Evolutionary conservation across 2,113 vertebrate genomes (phyloP), one percentile per base, ranked within the genome.

Genomic region (Polypterus bichir): DNA sequence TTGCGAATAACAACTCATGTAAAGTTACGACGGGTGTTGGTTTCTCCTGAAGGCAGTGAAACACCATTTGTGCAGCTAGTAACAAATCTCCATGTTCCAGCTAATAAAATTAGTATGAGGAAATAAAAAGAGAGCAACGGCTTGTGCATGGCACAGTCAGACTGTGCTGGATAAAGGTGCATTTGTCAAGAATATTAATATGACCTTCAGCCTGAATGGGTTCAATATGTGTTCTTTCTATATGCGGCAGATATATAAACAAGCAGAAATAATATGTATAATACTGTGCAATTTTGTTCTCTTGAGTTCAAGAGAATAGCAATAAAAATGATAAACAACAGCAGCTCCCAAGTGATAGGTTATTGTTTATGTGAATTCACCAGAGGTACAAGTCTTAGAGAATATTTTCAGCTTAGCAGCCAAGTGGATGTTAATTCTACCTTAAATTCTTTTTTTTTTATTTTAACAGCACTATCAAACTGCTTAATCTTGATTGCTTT

Each of bases 281-380:
- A 49, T 61, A n/a, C 47, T 27, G 46, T 44, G 44, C 59, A 49
- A 49, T 61, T 51, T 27, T 49, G 59, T 47, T 61, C 59, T 61
- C 48, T 9, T 49, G 49, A 47, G 59, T 61, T 61, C 59, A 61
- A 44, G 48, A 51, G 11, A 49, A 44, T 49, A 61, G 48, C 59
- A 51, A 44, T 61, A 61, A 61, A 61, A 51, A 61, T 61, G 59
- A 61, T 51, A 49, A 49, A 61, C 48, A 51, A 51, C 48, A 51
- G 48, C 48, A 9, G n/a, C 5, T 5, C 8, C 46, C n/a, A 10
- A 5, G 57, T 8, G 47, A 47, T 9, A n/a, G 59, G 9, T 61
- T 5, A 48, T 3, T 61, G 46, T 51, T 51, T 7, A 45, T 47
- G 59, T 49, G 59, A 44, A 61, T 48, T 47, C 49, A 10, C 47